Evolutionary conservation across 2,888 invertebrate species (phyloP), one percentile per base, ranked within the genome.

Genomic region (Erpobdella octoculata): DNA sequence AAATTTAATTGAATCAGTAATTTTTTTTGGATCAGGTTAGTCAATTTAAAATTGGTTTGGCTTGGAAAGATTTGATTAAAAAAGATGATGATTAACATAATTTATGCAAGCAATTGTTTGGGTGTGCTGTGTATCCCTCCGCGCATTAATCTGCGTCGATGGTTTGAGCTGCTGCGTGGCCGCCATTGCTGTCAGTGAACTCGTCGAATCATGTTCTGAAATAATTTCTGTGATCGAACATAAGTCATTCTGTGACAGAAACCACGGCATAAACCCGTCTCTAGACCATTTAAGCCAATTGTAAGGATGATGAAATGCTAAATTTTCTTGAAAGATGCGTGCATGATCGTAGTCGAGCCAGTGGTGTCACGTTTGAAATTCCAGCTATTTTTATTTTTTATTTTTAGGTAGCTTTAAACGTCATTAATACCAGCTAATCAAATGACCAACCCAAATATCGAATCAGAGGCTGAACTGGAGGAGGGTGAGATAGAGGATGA

Each of bases 401-500:
- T n/a, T n/a, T n/a, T n/a, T n/a, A n/a, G n/a, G n/a, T n/a, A n/a
- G n/a, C n/a, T n/a, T n/a, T n/a, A n/a, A n/a, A n/a, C n/a, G n/a
- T n/a, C n/a, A n/a, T n/a, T n/a, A 25, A 21, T 53, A 25, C 53
- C 28, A 53, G 53, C 21, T 18, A 53, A 53, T 53, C 53, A 53
- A 53, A 53, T 53, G 53, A 53, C 53, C 53, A 53, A 53, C 28
- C 53, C 53, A 53, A 21, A 53, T 25, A 53, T 28, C 21, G 53
- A 53, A 21, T 28, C 53, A 53, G 53, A 53, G 21, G 53, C 28
- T 53, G 53, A 53, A 28, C 28, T 53, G n/a, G 53, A 53, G 28
- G 53, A 53, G 53, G 53, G 53, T 8, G 53, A 53, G 53, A 53
- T 53, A 25, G 53, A 53, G 53, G 53, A 53, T 53, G 53, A 53